Evolutionary conservation across 2,113 vertebrate species (phyloP).

Genomic region (Toxostoma redivivum): DNA sequence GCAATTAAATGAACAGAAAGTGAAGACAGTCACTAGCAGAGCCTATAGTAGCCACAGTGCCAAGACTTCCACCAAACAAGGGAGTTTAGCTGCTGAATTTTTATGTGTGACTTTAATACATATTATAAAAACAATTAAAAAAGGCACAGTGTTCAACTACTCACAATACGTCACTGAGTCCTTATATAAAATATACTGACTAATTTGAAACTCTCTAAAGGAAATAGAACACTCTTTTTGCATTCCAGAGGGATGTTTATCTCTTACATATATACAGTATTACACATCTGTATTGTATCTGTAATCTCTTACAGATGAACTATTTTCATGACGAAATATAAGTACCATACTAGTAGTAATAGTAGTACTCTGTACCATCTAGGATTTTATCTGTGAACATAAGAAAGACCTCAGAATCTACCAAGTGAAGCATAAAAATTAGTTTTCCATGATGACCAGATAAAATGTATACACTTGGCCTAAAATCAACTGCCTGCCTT

Average conservation of each 20-base stretch:
- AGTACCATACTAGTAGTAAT: not conserved
- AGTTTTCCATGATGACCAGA: not conserved
- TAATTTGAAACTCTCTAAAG: not conserved
- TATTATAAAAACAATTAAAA: not conserved
- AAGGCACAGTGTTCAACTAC: not conserved
- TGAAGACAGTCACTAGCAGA: not conserved
- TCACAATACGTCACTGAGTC: not conserved
- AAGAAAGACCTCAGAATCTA: not conserved
- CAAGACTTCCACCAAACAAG: not conserved
- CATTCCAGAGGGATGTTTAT: not conserved
- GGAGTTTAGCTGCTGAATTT: not conserved
- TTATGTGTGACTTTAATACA: not conserved
- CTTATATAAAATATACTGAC: not conserved
- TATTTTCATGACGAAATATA: not conserved
- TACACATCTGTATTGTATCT: not conserved
- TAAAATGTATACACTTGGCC: not conserved
- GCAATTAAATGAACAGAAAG: not conserved
- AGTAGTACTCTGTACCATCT: not conserved
- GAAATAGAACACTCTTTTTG: not conserved
- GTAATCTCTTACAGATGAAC: not conserved
- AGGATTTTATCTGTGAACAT: not conserved
- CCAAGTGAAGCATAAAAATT: not conserved
- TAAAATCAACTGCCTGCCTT: not conserved
- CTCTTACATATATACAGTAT: not conserved
- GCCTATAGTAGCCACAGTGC: not conserved